Conservation (phyloP, 2,797 vertebrate species). For the Ispidina picta region DNA sequence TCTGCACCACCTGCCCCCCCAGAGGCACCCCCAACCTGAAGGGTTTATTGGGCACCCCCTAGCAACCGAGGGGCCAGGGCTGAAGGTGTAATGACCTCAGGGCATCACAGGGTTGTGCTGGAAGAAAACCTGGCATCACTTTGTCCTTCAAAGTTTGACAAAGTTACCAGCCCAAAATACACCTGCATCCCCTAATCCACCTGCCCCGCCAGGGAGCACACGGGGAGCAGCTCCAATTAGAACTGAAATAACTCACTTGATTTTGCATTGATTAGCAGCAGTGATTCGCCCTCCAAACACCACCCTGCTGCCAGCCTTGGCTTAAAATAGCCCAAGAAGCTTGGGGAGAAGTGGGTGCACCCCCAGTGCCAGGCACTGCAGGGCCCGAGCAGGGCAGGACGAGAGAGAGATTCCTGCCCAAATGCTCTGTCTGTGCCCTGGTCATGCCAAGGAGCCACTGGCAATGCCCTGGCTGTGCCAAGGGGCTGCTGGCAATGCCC, state of each 20-base stretch:
- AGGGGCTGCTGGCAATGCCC: not conserved
- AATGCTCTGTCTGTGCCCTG: accelerated
- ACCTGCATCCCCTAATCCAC: not conserved
- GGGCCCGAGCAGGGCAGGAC: not conserved
- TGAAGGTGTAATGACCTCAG: not conserved
- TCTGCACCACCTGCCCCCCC: too few species aligned
- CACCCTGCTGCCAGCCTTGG: accelerated
- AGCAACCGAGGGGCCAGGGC: accelerated
- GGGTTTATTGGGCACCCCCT: not conserved
- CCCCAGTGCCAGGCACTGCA: accelerated
- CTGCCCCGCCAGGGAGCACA: not conserved
- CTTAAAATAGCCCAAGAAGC: slow-evolving; percentile 3
- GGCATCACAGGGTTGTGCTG: accelerated
- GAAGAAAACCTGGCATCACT: not conserved
- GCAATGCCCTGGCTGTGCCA: not conserved
- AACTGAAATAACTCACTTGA: slow-evolving; percentile 20
- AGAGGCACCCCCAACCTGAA: not conserved
- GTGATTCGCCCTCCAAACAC: not conserved
- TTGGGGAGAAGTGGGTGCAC: not conserved
- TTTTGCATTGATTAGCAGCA: slow-evolving; percentile 38
- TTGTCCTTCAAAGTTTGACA: not conserved
- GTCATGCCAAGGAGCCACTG: too few species aligned
- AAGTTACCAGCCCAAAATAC: not conserved
- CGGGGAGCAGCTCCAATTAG: not conserved
- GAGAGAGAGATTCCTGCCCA: not conserved